Evolutionary conservation across 2,888 invertebrate genomes (phyloP).

Genomic region (Cantharis rustica): DNA sequence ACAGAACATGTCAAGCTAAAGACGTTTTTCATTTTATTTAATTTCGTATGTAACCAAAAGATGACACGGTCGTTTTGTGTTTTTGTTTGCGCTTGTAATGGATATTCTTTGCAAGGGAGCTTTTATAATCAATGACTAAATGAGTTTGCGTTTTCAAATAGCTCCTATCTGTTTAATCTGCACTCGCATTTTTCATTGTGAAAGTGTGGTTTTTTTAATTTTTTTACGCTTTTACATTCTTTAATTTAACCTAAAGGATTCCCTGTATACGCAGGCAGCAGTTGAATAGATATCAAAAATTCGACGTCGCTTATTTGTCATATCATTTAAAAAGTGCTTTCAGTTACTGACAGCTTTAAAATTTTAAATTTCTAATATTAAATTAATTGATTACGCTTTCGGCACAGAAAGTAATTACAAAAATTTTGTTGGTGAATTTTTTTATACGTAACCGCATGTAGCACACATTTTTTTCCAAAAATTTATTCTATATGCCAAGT

Average conservation of each 20-base stretch:
- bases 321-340: neutral
- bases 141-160: slow-evolving; percentile 38
- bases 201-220: slow-evolving; percentile 35
- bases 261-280: neutral
- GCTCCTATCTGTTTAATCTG: slow-evolving; percentile 37
- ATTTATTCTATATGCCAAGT: no score
- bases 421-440: neutral
- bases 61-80: slow-evolving; percentile 43
- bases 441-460: no score
- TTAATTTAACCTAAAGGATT: slow-evolving; percentile 17
- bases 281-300: neutral
- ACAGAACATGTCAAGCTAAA: slow-evolving; percentile 46
- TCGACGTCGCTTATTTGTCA: neutral
- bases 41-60: slow-evolving; percentile 49
- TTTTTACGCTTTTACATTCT: slow-evolving; percentile 24
- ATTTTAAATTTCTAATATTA: neutral
- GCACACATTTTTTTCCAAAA: no score
- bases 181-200: slow-evolving; percentile 37
- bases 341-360: neutral
- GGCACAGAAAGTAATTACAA: neutral
- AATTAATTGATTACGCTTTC: neutral
- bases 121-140: slow-evolving; percentile 39
- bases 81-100: slow-evolving; percentile 39
- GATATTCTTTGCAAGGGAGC: slow-evolving; percentile 37
- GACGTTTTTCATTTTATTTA: slow-evolving; percentile 52